Conservation (phyloP, 2,888 invertebrate species). For the Zhengitettix transpicula region DNA sequence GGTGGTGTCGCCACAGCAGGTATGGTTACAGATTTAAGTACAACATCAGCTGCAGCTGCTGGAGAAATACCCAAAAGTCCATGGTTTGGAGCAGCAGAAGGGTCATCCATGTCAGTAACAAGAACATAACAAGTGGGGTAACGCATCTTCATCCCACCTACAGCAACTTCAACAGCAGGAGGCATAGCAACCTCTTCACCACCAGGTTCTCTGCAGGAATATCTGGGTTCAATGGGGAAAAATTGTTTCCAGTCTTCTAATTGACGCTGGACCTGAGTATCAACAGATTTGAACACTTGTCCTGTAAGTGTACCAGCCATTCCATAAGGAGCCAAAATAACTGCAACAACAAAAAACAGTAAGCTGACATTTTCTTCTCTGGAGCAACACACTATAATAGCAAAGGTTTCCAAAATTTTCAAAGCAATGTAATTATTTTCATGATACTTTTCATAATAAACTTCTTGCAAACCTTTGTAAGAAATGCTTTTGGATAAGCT, state of each 20-base stretch:
- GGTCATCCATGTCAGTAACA: conserved; percentile 71
- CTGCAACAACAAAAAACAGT: conserved; percentile 30
- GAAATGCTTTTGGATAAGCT: too few species aligned
- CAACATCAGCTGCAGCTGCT: neutral
- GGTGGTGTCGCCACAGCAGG: neutral
- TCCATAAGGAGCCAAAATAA: conserved; percentile 90
- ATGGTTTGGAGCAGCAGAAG: conserved; percentile 16
- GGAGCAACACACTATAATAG: neutral
- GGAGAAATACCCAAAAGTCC: conserved; percentile 1
- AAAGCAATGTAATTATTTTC: too few species aligned
- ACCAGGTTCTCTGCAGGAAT: conserved; percentile 29
- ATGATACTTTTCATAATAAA: too few species aligned
- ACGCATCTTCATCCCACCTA: conserved; percentile 83
- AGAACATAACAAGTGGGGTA: conserved; percentile 92
- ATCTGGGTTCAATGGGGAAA: conserved; percentile 62
- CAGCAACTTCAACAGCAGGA: conserved; percentile 47
- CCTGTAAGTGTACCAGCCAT: conserved; percentile 84
- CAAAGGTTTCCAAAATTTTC: too few species aligned
- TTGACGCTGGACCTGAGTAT: conserved; percentile 56
- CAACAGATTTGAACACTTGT: conserved; percentile 47
- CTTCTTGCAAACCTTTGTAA: too few species aligned
- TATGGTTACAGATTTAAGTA: too few species aligned
- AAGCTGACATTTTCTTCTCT: neutral
- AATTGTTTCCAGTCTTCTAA: conserved; percentile 91
- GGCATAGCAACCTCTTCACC: conserved; percentile 30